Percentiles rank a stretch among this genome's conserved stretches.
Conservation (phyloP, 2,797 vertebrate species). For the Spinus pinus region DNA sequence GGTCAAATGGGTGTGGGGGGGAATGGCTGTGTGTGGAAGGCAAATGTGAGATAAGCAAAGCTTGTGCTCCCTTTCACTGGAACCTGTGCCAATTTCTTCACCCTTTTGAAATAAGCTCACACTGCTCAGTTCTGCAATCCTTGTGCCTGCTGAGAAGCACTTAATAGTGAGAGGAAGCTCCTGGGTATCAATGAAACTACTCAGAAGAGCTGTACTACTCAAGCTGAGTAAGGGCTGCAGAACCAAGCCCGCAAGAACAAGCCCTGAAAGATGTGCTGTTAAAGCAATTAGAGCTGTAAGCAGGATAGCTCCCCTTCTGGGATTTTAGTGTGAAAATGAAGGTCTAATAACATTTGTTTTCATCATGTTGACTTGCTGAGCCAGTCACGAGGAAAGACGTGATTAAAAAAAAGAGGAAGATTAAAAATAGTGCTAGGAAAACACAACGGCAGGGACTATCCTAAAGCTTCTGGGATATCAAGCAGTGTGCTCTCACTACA, state of each 20-base stretch:
- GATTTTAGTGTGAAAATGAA: slow-evolving; percentile 5
- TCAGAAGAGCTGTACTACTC: neutral
- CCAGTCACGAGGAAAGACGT: neutral
- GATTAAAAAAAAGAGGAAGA: fast-evolving
- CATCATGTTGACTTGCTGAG: neutral
- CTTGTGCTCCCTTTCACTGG: neutral
- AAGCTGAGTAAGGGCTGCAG: neutral
- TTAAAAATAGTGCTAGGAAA: neutral
- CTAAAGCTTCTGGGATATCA: neutral
- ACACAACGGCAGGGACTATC: neutral
- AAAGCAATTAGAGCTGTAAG: slow-evolving; percentile 25
- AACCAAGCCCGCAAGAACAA: neutral
- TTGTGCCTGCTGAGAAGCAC: neutral
- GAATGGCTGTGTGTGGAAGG: neutral
- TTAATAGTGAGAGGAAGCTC: neutral
- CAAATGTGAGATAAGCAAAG: neutral
- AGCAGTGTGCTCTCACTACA: neutral
- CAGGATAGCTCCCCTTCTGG: neutral
- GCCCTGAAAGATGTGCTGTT: neutral
- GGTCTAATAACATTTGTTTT: slow-evolving; percentile 23
- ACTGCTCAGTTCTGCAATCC: neutral
- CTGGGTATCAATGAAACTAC: neutral
- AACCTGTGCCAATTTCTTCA: neutral
- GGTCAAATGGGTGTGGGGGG: fast-evolving
- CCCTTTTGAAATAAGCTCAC: neutral